Evolutionary conservation across 2,888 invertebrate genomes (phyloP), one percentile per base, ranked within the genome.

Genomic region (Creontiades dilutus): DNA sequence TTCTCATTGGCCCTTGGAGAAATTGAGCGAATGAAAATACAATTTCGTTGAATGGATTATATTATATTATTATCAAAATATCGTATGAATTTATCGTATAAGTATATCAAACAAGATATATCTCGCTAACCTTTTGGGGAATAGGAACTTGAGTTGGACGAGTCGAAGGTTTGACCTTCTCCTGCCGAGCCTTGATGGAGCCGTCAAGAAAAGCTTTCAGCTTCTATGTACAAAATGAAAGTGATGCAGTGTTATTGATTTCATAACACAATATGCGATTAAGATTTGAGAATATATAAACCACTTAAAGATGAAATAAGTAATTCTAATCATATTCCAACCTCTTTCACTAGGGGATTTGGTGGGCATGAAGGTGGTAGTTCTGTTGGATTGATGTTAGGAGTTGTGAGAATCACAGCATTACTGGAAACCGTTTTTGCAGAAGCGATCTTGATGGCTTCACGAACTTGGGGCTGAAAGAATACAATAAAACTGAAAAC

Each of bases 181-280:
- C 48, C 27, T 23, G 86, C 14, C 52, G 13, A 11, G 90, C 37
- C 52, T 86, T 90, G 19, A 55, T 28, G 0, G 84, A 86, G 9
- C 90, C 90, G 37, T 78, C 86, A 14, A 90, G 90, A 46, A 90
- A 90, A 16, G 90, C 90, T 78, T 90, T 90, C 78, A 90, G 48
- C 28, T 90, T 90, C 90, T 90, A 27, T 46, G 16, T 3, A 14
- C 11, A 78, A 47, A 5, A 23, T 82, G 0, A 82, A 52, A 3
- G 19, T 4, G 52, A 52, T 52, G 52, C 0, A 52, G 23, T 52
- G 9, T n/a, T 52, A 82, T 19, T 52, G 5, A 52, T 11, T 81
- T 47, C 9, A 23, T 68, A 13, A 68, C 7, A 68, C 52, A 52
- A 4, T 52, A 16, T 52, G 3, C 52, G 1, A 2, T 14, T n/a